These are phyloP conservation scores for Huso huso DNA, from an alignment of 2,797 vertebrate species.

Conservation along the genomic window DNA sequence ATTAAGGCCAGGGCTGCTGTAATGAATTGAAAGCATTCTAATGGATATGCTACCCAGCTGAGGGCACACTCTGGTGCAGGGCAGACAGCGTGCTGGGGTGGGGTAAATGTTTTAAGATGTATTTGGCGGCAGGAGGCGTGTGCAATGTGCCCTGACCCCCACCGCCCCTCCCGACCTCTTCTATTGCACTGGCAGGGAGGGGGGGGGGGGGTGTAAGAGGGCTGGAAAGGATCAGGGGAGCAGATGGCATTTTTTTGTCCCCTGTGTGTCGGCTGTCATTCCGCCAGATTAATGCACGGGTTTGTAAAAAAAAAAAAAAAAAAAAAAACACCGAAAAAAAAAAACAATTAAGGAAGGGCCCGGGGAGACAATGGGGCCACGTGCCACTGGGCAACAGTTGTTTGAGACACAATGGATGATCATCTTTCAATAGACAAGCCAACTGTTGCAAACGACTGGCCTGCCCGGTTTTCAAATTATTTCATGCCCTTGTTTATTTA, in stretches of 20 bases:
- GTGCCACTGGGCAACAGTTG: conserved; percentile 86
- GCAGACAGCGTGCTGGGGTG: conserved; percentile 29
- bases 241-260: conserved; percentile 85
- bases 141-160: conserved; percentile 56
- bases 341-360: conserved; percentile 78
- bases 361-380: conserved; percentile 83
- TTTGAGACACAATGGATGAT: conserved; percentile 84
- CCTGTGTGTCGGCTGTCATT: conserved; percentile 74
- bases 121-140: conserved; percentile 48
- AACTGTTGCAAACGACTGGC: conserved; percentile 83
- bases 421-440: conserved; percentile 77
- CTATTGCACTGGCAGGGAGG: conserved; percentile 36
- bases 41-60: background rate
- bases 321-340: conserved; percentile 41
- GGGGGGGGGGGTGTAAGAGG: conserved; percentile 25
- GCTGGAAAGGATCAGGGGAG: conserved; percentile 63
- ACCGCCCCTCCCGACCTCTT: conserved; percentile 44
- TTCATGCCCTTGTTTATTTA: conserved; percentile 78
- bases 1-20: too few species aligned
- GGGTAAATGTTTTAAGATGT: conserved; percentile 41
- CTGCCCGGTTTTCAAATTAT: conserved; percentile 78
- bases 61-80: conserved; percentile 13
- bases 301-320: conserved; percentile 42
- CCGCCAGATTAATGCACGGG: conserved; percentile 82
- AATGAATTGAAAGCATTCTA: too few species aligned